These are phyloP conservation scores for Quadriops clusia DNA, from an alignment of 2,888 invertebrate genomes.

Conservation along the genomic window DNA sequence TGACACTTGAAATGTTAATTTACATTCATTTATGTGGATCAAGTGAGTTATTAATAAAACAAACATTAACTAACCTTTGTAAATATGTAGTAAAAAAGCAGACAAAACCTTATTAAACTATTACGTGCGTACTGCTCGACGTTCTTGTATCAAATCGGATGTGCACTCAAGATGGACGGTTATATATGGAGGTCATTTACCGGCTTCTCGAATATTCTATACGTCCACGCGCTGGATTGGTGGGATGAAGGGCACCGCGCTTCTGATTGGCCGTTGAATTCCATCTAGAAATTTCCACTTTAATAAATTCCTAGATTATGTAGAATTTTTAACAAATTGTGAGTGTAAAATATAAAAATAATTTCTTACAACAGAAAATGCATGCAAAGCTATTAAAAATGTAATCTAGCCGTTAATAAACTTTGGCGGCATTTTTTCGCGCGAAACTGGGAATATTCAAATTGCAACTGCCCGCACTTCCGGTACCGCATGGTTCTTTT, in stretches of 20 bases:
- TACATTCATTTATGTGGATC: conserved; percentile 5
- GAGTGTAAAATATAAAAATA: too few species aligned
- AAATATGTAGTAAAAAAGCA: conserved; percentile 21
- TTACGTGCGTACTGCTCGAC: conserved; percentile 18
- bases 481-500: too few species aligned
- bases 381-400: too few species aligned
- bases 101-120: conserved; percentile 26
- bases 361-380: too few species aligned
- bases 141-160: conserved; percentile 27
- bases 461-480: too few species aligned
- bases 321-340: too few species aligned
- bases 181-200: conserved; percentile 28
- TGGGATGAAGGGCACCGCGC: conserved; percentile 4
- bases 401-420: too few species aligned
- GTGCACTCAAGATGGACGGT: conserved; percentile 27
- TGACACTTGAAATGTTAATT: conserved; percentile 4
- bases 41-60: conserved; percentile 4
- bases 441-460: too few species aligned
- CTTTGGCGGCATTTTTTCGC: too few species aligned
- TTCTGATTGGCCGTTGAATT: conserved; percentile 6
- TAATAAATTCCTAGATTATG: too few species aligned
- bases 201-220: conserved; percentile 32
- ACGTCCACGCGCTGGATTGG: conserved; percentile 22
- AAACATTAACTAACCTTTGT: conserved; percentile 6
- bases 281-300: not conserved